Base-by-base conservation (phyloP, 2,888 invertebrate species). In the Drosophila setosimentum region DNA sequence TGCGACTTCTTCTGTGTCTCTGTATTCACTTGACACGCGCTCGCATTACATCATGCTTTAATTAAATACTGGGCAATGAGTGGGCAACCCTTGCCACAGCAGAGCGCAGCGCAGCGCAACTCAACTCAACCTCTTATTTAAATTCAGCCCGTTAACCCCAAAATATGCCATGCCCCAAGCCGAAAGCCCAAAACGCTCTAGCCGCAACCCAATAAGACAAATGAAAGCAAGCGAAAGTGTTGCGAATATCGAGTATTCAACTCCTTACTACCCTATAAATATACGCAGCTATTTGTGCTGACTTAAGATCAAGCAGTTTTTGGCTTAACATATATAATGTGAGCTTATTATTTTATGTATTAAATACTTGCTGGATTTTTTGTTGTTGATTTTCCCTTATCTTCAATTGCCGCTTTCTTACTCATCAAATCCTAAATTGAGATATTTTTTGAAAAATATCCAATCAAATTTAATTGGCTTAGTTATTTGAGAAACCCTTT, bases 61-160 rank as follows among this genome's bases (percentile, higher is more conserved):
- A 82, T 80, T 80, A 80, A 82, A 80, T 73, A 77, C 77, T 62
- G 68, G 59, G 55, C 69, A 82, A 65, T 65, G 69, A 71, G 42
- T 33, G 40, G 53, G 78, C 58, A 78, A 62, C 60, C 75, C 66
- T 76, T 78, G 73, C 73, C 78, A 48, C 40, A 37, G 72, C 32
- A 21, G 30, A 51, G 42, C 69, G 30, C 35, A 53, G 33, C 58
- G 18, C 60, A 62, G 10, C 53, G 40, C 64, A 68, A 49, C 54
- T 62, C 61, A 63, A 68, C 68, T 48, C 49, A 21, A 45, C 21
- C 54, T 55, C 55, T 71, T 69, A 80, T 80, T 80, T 80, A 82
- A 80, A 80, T 80, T 80, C 82, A 72, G 75, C 82, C 71, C 82
- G 82, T 80, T 80, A 82, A 82, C 75, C 80, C 78, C 78, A 77